These are phyloP conservation scores for Thamnophis elegans DNA, from an alignment of 2,797 vertebrate species.

Conservation along the genomic window DNA sequence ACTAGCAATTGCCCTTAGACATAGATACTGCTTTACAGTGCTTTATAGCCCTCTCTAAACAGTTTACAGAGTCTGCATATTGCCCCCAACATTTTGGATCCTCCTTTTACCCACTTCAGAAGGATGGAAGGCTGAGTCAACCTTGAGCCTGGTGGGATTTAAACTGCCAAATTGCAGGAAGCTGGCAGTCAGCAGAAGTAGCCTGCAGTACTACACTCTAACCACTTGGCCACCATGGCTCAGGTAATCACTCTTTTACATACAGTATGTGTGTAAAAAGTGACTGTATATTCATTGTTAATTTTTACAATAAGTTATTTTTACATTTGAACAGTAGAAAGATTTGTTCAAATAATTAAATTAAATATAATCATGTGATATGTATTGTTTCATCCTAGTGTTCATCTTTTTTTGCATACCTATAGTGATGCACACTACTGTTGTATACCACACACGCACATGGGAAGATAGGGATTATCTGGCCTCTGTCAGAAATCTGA, in stretches of 20 bases:
- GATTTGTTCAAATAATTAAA: not conserved
- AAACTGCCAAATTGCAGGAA: too few species aligned
- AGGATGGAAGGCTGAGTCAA: too few species aligned
- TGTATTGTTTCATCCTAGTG: not conserved
- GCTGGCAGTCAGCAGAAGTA: too few species aligned
- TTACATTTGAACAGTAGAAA: not conserved
- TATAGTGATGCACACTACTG: not conserved
- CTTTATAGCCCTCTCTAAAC: too few species aligned
- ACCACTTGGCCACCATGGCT: too few species aligned
- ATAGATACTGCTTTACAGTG: too few species aligned
- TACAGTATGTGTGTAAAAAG: not conserved
- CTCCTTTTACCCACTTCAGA: too few species aligned
- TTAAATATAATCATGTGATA: not conserved
- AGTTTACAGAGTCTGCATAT: too few species aligned
- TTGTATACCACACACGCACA: not conserved
- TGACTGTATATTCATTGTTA: not conserved
- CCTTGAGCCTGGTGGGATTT: too few species aligned
- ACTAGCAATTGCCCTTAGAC: too few species aligned
- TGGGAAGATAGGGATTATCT: not conserved
- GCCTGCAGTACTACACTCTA: too few species aligned
- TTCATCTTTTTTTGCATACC: not conserved
- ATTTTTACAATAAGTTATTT: not conserved
- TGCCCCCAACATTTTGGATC: too few species aligned
- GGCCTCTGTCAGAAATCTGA: not conserved
- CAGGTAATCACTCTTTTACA: not conserved